Evolutionary conservation across 2,113 vertebrate species (phyloP).

Genomic region (Indicator indicator): DNA sequence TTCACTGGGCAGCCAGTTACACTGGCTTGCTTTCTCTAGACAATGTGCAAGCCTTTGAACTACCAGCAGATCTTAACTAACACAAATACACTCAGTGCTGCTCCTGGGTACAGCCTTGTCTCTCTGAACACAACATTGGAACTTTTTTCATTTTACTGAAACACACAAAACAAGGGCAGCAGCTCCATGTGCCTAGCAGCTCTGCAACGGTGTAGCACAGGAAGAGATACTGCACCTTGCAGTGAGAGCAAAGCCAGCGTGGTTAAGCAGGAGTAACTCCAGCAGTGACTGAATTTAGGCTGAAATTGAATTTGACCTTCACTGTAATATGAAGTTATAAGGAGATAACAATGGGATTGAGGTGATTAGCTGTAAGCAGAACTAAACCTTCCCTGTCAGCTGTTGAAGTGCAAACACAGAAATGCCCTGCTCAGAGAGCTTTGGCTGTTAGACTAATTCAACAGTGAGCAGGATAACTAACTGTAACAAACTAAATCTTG

Average conservation of each 20-base stretch:
- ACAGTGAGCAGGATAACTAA: not conserved
- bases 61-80: not conserved
- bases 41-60: not conserved
- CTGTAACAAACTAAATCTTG: too few relatives aligned
- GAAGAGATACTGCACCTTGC: not conserved
- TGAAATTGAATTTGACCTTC: not conserved
- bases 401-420: not conserved
- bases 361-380: conserved; percentile 45
- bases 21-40: not conserved
- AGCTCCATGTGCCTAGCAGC: not conserved
- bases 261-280: not conserved
- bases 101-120: not conserved
- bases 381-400: conserved; percentile 21
- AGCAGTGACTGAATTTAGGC: not conserved
- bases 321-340: not conserved
- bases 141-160: not conserved
- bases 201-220: not conserved
- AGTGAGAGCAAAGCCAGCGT: not conserved
- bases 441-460: not conserved
- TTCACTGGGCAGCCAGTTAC: not conserved
- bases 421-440: not conserved
- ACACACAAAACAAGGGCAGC: not conserved
- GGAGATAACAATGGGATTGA: conserved; percentile 19
- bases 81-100: not conserved
- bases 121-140: not conserved